Percentiles rank a stretch among this genome's conserved stretches.
These are phyloP conservation scores for Synanthedon formicaeformis DNA, from an alignment of 2,888 invertebrate species.

Conservation along the genomic window DNA sequence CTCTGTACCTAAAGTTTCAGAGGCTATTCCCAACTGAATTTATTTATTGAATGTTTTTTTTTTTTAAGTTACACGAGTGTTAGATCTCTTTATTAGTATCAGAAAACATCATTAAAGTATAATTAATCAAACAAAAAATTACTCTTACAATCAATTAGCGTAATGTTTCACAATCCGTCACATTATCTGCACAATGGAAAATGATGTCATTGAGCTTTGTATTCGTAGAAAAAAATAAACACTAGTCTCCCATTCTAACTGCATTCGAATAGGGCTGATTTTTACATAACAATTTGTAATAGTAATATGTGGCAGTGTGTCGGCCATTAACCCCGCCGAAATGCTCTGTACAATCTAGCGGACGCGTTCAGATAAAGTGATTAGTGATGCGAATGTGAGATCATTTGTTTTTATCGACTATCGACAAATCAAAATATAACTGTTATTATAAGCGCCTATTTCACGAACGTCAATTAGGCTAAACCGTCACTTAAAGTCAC, in stretches of 20 bases:
- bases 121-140: too few relatives aligned
- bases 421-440: slow-evolving; percentile 5
- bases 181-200: neutral
- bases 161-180: neutral
- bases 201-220: neutral
- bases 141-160: neutral
- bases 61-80: too few relatives aligned
- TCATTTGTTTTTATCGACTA: slow-evolving; percentile 2
- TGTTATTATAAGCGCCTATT: too few relatives aligned
- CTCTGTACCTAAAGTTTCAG: too few relatives aligned
- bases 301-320: slow-evolving; percentile 57
- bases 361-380: slow-evolving; percentile 40
- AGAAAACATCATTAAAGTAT: too few relatives aligned
- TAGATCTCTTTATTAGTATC: too few relatives aligned
- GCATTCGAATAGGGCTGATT: neutral
- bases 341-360: slow-evolving; percentile 37
- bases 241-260: neutral
- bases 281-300: neutral
- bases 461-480: too few relatives aligned
- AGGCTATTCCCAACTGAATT: too few relatives aligned
- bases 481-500: too few relatives aligned
- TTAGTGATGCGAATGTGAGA: slow-evolving; percentile 23
- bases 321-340: slow-evolving; percentile 50
- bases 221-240: neutral
- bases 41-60: too few relatives aligned